A percentile compares a stretch with the other conserved stretches of the same genome.
These are phyloP conservation scores for Atopsyche davidsoni DNA, from an alignment of 1,140 invertebrate species.

Conservation along the genomic window DNA sequence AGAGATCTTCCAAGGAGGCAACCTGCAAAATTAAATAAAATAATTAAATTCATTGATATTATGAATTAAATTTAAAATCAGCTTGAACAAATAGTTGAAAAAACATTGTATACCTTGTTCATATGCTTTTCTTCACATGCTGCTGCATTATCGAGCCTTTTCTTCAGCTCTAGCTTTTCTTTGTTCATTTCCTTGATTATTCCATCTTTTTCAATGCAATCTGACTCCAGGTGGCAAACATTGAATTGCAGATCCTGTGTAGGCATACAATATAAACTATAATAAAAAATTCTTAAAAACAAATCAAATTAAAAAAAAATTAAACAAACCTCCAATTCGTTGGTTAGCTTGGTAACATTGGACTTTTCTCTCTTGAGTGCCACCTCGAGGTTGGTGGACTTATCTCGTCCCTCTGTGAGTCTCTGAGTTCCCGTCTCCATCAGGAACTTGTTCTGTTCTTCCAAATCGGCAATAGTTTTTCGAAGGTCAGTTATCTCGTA, in stretches of 20 bases:
- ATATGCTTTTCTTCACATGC: conserved; percentile 29
- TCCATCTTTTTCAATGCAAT: conserved; percentile 12
- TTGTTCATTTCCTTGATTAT: background rate
- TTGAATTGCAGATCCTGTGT: conserved; percentile 16
- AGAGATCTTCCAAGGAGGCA: conserved; percentile 21
- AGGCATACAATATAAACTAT: background rate
- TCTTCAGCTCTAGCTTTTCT: conserved; percentile 10
- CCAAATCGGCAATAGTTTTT: conserved; percentile 29
- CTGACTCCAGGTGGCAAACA: conserved; percentile 15
- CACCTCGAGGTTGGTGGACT: background rate
- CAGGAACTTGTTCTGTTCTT: conserved; percentile 24
- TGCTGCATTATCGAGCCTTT: conserved; percentile 8
- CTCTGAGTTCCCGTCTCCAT: conserved; percentile 8
- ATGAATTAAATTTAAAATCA: background rate
- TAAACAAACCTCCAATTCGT: too few species aligned
- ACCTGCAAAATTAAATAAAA: conserved; percentile 20
- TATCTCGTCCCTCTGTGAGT: conserved; percentile 1
- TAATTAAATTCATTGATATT: background rate
- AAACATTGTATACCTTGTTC: conserved; percentile 15
- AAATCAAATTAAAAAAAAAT: too few species aligned
- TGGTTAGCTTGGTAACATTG: too few species aligned
- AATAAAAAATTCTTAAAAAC: background rate
- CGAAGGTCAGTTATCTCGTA: conserved; percentile 13
- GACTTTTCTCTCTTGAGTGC: conserved; percentile 2
- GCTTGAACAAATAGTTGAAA: background rate